These are phyloP conservation scores for Gasterosteus aculeatus DNA, from an alignment of 2,113 vertebrate genomes.

Conservation along the genomic window DNA sequence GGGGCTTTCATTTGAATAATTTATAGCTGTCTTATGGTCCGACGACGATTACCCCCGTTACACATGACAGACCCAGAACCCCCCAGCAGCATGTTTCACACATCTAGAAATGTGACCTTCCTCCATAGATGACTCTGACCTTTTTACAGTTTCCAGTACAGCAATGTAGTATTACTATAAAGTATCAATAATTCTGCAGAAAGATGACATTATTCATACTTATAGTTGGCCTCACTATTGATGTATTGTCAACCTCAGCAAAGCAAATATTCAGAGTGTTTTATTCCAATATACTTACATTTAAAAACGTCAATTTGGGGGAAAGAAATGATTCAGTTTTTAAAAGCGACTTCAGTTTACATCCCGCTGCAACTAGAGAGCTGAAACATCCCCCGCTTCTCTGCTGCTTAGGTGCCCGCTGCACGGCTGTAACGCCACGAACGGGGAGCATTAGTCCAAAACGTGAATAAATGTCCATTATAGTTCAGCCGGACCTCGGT, in stretches of 20 bases:
- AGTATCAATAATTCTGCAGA: not conserved
- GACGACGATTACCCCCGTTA: conserved; percentile 17
- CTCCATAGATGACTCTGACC: not conserved
- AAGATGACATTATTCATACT: not conserved
- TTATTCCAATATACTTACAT: not conserved
- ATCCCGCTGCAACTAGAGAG: not conserved
- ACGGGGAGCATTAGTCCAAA: too few relatives aligned
- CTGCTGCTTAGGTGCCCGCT: not conserved
- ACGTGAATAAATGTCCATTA: too few relatives aligned
- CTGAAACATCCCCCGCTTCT: not conserved
- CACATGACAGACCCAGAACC: not conserved
- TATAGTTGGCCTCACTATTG: not conserved
- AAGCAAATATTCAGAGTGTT: not conserved
- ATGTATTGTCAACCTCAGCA: not conserved
- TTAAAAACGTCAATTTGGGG: not conserved
- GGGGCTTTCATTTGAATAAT: conserved; percentile 54
- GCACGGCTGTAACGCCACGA: not conserved
- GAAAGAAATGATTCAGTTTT: not conserved
- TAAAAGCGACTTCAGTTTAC: not conserved
- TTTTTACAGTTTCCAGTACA: not conserved
- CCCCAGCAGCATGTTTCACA: not conserved
- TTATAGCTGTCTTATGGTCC: conserved; percentile 40
- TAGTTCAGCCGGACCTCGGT: not conserved
- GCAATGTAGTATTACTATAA: not conserved
- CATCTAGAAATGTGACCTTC: not conserved